phyloP scores from a whole-genome alignment of 1,140 invertebrate species.

The Centruroides sculpturatus region DNA sequence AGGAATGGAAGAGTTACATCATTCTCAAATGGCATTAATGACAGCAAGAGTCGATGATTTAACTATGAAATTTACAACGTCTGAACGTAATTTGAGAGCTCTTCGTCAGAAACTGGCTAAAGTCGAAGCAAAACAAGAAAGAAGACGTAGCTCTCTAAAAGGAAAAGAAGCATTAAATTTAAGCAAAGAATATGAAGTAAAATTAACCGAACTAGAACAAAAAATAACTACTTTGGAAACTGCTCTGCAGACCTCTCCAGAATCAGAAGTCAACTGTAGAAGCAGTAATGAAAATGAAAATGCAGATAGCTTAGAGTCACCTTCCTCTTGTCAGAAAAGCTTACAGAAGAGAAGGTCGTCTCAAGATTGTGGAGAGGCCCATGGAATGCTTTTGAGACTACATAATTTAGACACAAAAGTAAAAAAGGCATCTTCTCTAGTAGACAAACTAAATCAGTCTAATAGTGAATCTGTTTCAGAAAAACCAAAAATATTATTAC shows the following conservation, averaged over 20 bases:
- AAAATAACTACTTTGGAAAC: conserved; percentile 51
- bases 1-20: conserved; percentile 47
- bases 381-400: conserved; percentile 6
- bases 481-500: conserved; percentile 14
- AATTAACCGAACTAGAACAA: conserved; percentile 58
- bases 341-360: background rate
- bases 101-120: conserved; percentile 64
- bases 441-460: too few relatives aligned
- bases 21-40: conserved; percentile 60
- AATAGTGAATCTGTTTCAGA: background rate
- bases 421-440: conserved; percentile 2
- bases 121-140: conserved; percentile 51
- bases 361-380: background rate
- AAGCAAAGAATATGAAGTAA: conserved; percentile 66
- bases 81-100: conserved; percentile 65
- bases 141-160: conserved; percentile 61
- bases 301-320: too few relatives aligned
- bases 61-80: conserved; percentile 57
- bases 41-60: conserved; percentile 68
- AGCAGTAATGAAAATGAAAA: too few relatives aligned
- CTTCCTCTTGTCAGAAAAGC: too few relatives aligned
- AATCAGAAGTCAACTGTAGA: too few relatives aligned
- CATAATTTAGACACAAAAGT: conserved; percentile 12
- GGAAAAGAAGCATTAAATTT: conserved; percentile 54
- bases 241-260: background rate